phyloP scores from a whole-genome alignment of 92 coral and sea anemone genomes.

The Epizoanthus fatuus region DNA sequence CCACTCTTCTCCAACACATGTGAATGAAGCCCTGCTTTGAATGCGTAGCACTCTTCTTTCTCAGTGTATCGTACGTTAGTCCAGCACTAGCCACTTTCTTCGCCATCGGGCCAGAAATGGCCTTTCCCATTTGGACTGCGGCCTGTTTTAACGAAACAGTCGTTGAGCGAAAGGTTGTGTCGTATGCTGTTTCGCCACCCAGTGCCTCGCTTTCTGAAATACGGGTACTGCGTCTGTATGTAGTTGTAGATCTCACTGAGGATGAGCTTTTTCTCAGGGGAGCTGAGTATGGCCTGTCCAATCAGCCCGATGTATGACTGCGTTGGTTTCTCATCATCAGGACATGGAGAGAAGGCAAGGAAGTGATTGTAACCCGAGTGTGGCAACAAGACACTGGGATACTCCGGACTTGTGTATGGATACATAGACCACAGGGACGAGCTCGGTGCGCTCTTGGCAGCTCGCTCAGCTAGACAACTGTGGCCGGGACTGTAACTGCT shows the following conservation, averaged over 20 bases:
- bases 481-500: neutral
- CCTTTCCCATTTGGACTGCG: conserved; percentile 93
- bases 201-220: conserved; percentile 89
- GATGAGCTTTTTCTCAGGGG: conserved; percentile 89
- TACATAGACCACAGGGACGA: conserved; percentile 50
- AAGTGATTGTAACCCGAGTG: conserved; percentile 46
- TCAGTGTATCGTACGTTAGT: too few species aligned
- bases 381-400: conserved; percentile 48
- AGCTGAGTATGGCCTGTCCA: conserved; percentile 88
- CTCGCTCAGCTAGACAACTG: conserved; percentile 4
- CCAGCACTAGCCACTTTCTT: too few species aligned
- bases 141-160: conserved; percentile 90
- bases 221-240: conserved; percentile 85
- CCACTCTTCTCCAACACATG: too few species aligned
- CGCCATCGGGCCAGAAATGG: too few species aligned
- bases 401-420: conserved; percentile 54
- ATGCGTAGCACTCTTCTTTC: too few species aligned
- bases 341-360: conserved; percentile 56
- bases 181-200: conserved; percentile 96
- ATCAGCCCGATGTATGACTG: conserved; percentile 93
- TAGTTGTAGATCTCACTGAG: conserved; percentile 91
- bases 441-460: neutral
- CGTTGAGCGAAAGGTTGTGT: conserved; percentile 88
- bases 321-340: conserved; percentile 91
- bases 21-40: too few species aligned